Conservation (phyloP, 2,113 vertebrate genomes). For the Pseudorhombus dupliciocellatus region DNA sequence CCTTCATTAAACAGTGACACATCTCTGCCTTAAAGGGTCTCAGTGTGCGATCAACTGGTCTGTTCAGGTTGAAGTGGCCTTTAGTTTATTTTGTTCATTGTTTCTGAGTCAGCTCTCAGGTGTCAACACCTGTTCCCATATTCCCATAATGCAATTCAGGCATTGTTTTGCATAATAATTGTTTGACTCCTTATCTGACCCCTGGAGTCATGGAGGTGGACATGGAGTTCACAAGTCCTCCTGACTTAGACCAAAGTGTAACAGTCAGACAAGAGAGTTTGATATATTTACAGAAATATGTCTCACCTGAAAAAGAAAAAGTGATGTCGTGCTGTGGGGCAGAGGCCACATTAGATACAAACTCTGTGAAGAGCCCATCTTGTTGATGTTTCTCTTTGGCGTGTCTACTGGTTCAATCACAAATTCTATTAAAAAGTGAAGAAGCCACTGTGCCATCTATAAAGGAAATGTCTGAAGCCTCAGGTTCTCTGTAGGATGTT, state of each 20-base stretch:
- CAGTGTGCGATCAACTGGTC: background rate
- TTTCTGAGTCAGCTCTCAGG: slow-evolving; percentile 5
- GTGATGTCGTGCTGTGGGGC: background rate
- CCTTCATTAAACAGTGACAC: background rate
- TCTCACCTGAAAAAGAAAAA: background rate
- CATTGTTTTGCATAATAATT: slow-evolving; percentile 13
- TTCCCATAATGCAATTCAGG: background rate
- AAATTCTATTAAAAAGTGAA: background rate
- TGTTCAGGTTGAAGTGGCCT: background rate
- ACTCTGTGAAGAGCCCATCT: background rate
- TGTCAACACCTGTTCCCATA: slow-evolving; percentile 18
- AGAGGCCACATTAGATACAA: background rate
- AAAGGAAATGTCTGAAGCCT: background rate
- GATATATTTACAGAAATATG: too few relatives aligned
- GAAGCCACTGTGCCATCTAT: background rate
- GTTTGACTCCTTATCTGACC: too few relatives aligned
- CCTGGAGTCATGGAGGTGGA: too few relatives aligned
- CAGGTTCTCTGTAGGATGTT: background rate
- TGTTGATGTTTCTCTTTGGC: background rate
- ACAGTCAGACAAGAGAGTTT: too few relatives aligned
- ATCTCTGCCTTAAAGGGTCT: background rate
- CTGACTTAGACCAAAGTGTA: background rate
- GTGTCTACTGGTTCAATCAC: background rate
- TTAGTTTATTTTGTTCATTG: slow-evolving; percentile 24
- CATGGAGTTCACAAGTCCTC: background rate